Evolutionary conservation across 2,888 invertebrate species (phyloP).

Genomic region (Cosmorhoe ocellata): DNA sequence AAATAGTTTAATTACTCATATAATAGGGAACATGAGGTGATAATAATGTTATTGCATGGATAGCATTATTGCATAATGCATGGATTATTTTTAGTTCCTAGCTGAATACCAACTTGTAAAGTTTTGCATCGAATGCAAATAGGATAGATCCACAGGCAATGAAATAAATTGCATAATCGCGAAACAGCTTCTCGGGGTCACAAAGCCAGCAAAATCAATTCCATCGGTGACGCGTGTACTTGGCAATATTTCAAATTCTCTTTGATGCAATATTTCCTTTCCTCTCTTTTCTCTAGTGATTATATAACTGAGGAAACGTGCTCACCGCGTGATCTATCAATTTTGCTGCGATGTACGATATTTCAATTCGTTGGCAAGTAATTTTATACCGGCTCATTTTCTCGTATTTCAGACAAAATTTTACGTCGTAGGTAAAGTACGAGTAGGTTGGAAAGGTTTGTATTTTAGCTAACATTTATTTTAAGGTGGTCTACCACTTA

Average conservation of each 20-base stretch:
- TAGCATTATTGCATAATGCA: too few relatives aligned
- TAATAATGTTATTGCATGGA: too few relatives aligned
- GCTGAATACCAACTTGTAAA: conserved; percentile 2
- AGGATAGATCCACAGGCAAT: conserved; percentile 7
- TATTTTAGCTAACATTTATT: too few relatives aligned
- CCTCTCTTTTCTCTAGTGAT: conserved; percentile 49
- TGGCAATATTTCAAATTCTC: conserved; percentile 78
- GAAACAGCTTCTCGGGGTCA: conserved; percentile 43
- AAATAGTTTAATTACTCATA: too few relatives aligned
- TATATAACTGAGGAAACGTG: conserved; percentile 51
- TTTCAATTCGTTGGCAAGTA: conserved; percentile 27
- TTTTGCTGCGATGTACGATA: conserved; percentile 23
- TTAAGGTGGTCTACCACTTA: not conserved
- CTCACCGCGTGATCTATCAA: conserved; percentile 46
- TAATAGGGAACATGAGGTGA: too few relatives aligned
- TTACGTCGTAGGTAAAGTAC: too few relatives aligned
- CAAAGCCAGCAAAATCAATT: conserved; percentile 69
- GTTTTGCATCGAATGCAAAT: not conserved
- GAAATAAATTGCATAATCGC: conserved; percentile 42
- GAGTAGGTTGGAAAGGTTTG: too few relatives aligned
- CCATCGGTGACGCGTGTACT: conserved; percentile 60
- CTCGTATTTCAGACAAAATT: conserved; percentile 1
- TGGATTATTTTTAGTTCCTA: too few relatives aligned
- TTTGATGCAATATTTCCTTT: conserved; percentile 69
- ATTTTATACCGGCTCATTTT: conserved; percentile 11